Conservation (phyloP, 2,797 vertebrate genomes). For the Poecilia wingei region DNA sequence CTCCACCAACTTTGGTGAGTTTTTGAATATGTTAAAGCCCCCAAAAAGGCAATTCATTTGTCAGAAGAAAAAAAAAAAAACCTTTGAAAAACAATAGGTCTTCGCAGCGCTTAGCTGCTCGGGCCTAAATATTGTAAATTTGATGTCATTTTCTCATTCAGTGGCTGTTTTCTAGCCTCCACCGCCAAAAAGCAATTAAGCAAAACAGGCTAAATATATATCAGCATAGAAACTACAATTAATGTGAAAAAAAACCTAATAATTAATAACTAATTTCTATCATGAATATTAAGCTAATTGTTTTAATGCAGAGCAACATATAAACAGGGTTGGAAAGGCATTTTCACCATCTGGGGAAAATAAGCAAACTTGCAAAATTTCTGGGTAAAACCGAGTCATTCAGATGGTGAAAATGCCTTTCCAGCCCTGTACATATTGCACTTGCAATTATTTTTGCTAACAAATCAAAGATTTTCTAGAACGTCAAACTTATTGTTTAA, state of each 20-base stretch:
- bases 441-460: not conserved
- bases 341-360: not conserved
- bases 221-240: not conserved
- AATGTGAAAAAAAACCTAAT: not conserved
- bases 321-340: not conserved
- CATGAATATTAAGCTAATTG: not conserved
- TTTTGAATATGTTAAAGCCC: too few species aligned
- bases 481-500: not conserved
- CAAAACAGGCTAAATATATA: not conserved
- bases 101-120: too few species aligned
- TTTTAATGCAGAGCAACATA: not conserved
- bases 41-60: too few species aligned
- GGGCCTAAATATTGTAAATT: too few species aligned
- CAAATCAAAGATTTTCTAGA: not conserved
- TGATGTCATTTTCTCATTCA: too few species aligned
- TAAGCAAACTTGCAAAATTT: not conserved
- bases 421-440: too few species aligned
- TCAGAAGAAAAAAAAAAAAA: too few species aligned
- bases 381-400: not conserved
- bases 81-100: too few species aligned
- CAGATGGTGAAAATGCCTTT: too few species aligned
- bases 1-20: too few species aligned
- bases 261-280: not conserved
- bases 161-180: too few species aligned
- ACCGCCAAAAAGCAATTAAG: not conserved